These are phyloP conservation scores for Hybos culiciformis DNA, from an alignment of 2,888 invertebrate genomes.

Conservation along the genomic window DNA sequence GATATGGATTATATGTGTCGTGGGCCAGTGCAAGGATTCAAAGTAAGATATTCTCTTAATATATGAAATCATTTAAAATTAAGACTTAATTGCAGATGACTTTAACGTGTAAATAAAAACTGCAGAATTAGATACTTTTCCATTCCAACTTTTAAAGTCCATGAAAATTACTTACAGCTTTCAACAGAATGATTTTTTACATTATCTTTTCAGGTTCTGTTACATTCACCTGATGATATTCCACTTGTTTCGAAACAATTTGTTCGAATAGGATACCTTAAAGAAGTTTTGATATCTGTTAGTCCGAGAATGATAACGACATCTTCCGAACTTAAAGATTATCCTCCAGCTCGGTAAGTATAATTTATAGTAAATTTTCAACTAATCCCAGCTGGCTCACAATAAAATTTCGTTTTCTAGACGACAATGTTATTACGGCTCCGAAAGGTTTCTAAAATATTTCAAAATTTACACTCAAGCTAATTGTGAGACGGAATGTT, in stretches of 20 bases:
- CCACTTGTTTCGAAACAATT: constrained; percentile 53
- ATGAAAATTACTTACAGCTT: no score
- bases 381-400: neutral
- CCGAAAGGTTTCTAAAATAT: constrained; percentile 46
- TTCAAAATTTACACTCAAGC: constrained; percentile 56
- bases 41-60: constrained; percentile 33
- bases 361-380: constrained; percentile 8
- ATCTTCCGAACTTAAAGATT: constrained; percentile 45
- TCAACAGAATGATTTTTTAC: neutral
- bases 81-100: no score
- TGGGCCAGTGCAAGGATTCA: constrained; percentile 60
- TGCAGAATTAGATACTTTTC: no score
- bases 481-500: constrained; percentile 58
- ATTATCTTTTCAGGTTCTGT: constrained; percentile 38
- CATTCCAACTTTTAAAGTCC: no score
- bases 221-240: constrained; percentile 55
- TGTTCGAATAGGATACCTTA: constrained; percentile 50
- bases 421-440: constrained; percentile 52
- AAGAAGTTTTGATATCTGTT: constrained; percentile 53
- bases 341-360: constrained; percentile 38
- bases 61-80: neutral
- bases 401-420: constrained; percentile 19
- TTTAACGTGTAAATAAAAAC: no score
- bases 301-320: constrained; percentile 65
- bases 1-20: constrained; percentile 57